phyloP scores from a whole-genome alignment of 2,797 vertebrate genomes.

The Prunella strophiata region DNA sequence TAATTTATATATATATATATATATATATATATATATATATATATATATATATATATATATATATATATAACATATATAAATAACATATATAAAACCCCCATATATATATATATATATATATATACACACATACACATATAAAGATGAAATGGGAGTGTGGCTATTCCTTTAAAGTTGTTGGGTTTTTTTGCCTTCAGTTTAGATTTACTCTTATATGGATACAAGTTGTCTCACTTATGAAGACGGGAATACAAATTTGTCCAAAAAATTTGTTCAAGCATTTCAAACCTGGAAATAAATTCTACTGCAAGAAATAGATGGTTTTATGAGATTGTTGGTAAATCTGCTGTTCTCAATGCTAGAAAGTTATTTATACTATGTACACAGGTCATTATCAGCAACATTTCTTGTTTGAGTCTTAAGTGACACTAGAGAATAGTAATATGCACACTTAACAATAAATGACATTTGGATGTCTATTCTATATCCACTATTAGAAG shows the following conservation, averaged over 20 bases:
- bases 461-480: neutral
- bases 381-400: neutral
- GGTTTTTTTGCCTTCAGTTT: neutral
- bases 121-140: too few species aligned
- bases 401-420: neutral
- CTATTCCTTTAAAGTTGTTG: neutral
- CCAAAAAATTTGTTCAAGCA: fast-evolving
- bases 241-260: neutral
- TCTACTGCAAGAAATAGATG: neutral
- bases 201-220: neutral
- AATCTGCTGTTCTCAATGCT: neutral
- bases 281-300: slow-evolving; percentile 4
- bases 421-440: neutral
- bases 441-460: neutral
- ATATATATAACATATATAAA: too few species aligned
- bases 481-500: neutral
- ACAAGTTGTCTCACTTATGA: neutral
- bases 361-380: neutral
- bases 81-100: too few species aligned
- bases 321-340: neutral
- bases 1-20: too few species aligned
- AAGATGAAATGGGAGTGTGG: neutral
- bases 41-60: neutral
- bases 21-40: neutral
- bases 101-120: too few species aligned